These are phyloP conservation scores for Volucella inanis DNA, from an alignment of 2,888 invertebrate species.

Conservation along the genomic window DNA sequence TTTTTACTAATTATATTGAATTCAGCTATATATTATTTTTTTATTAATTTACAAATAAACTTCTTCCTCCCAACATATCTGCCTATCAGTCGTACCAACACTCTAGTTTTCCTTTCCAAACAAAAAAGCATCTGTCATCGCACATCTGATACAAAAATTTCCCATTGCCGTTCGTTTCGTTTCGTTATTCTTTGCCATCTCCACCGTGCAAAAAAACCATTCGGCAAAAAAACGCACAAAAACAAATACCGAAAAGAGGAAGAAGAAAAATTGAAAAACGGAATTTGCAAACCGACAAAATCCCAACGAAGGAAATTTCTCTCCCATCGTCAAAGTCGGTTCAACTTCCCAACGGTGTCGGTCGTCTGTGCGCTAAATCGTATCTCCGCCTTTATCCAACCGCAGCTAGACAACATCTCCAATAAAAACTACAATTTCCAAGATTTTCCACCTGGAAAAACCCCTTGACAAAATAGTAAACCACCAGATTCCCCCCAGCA, in stretches of 20 bases:
- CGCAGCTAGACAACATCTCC: conserved; percentile 10
- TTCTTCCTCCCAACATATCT: conserved; percentile 7
- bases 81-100: conserved; percentile 30
- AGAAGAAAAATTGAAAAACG: conserved; percentile 22
- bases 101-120: conserved; percentile 6
- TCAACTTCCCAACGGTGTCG: conserved; percentile 65
- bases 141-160: conserved; percentile 24
- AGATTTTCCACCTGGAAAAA: not conserved
- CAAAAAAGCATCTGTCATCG: conserved; percentile 18
- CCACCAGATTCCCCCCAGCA: too few species aligned
- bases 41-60: not conserved
- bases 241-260: conserved; percentile 12
- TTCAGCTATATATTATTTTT: too few species aligned
- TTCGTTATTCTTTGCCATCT: too few species aligned
- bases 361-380: conserved; percentile 38
- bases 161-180: not conserved
- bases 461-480: not conserved
- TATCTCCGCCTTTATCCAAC: conserved; percentile 33
- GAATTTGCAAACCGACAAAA: conserved; percentile 38
- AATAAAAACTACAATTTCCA: not conserved
- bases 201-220: not conserved
- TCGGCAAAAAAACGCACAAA: conserved; percentile 5
- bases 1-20: too few species aligned
- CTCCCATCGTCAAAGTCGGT: conserved; percentile 56
- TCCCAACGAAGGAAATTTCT: conserved; percentile 47